Evolutionary conservation across 2,888 invertebrate genomes (phyloP).

Genomic region (Latrodectus hesperus): DNA sequence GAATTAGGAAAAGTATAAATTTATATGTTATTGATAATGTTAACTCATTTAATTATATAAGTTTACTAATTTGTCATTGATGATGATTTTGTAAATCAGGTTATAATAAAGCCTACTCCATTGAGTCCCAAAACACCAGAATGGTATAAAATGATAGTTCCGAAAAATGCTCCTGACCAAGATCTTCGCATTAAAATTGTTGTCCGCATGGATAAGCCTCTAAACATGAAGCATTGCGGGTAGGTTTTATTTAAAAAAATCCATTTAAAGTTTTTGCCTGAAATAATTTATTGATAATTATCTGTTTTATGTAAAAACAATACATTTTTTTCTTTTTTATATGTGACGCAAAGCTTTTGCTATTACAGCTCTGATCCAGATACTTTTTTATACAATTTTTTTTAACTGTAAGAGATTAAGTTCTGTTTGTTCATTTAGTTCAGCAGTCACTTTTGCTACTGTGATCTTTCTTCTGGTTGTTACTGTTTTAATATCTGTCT

Average conservation of each 20-base stretch:
- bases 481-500: too few species aligned
- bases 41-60: not conserved
- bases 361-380: too few species aligned
- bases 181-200: conserved; percentile 97
- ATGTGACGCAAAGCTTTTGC: too few species aligned
- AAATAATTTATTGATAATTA: not conserved
- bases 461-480: too few species aligned
- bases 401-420: too few species aligned
- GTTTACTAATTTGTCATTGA: not conserved
- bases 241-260: conserved; percentile 75
- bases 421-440: too few species aligned
- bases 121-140: conserved; percentile 80
- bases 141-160: conserved; percentile 98
- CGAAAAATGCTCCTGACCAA: conserved; percentile 95
- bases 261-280: not conserved
- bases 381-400: too few species aligned
- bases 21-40: not conserved
- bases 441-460: too few species aligned
- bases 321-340: too few species aligned
- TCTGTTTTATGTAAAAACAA: too few species aligned
- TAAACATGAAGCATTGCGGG: conserved; percentile 99
- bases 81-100: conserved; percentile 32
- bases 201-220: conserved; percentile 98
- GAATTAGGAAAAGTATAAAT: conserved; percentile 87
- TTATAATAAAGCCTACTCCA: conserved; percentile 71